These are phyloP conservation scores for Aphis gossypii DNA, from an alignment of 1,140 invertebrate species.

Conservation along the genomic window DNA sequence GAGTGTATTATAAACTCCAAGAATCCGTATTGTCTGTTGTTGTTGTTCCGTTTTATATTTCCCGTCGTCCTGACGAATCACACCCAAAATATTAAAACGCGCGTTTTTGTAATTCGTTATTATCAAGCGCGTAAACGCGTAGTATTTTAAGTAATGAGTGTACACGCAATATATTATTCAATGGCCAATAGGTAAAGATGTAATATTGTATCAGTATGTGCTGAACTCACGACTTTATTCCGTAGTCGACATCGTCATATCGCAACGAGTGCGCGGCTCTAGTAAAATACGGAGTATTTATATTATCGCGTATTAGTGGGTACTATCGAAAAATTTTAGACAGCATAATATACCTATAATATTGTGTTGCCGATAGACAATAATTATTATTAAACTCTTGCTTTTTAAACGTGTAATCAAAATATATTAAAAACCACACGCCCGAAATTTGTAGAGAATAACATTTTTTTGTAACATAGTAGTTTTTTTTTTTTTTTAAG, in stretches of 20 bases:
- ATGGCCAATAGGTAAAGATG: background rate
- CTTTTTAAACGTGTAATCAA: too few relatives aligned
- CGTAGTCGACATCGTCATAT: background rate
- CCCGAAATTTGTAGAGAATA: too few relatives aligned
- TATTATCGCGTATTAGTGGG: too few relatives aligned
- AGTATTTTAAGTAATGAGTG: background rate
- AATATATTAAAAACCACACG: too few relatives aligned
- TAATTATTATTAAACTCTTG: too few relatives aligned
- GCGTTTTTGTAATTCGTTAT: background rate
- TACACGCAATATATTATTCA: background rate
- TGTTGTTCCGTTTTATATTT: background rate
- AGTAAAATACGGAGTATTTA: background rate
- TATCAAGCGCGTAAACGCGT: too few relatives aligned
- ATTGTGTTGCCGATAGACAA: too few relatives aligned
- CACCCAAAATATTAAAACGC: background rate
- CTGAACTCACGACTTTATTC: background rate
- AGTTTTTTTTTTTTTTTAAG: background rate
- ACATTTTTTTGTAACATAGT: too few relatives aligned
- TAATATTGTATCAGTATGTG: background rate
- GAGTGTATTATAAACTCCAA: constrained; percentile 38
- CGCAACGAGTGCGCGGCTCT: background rate
- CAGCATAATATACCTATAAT: too few relatives aligned
- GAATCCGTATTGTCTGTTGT: background rate
- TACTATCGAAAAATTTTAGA: too few relatives aligned
- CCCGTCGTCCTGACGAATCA: background rate